Conservation (phyloP, 2,113 vertebrate species). For the Echinops telfairi region DNA sequence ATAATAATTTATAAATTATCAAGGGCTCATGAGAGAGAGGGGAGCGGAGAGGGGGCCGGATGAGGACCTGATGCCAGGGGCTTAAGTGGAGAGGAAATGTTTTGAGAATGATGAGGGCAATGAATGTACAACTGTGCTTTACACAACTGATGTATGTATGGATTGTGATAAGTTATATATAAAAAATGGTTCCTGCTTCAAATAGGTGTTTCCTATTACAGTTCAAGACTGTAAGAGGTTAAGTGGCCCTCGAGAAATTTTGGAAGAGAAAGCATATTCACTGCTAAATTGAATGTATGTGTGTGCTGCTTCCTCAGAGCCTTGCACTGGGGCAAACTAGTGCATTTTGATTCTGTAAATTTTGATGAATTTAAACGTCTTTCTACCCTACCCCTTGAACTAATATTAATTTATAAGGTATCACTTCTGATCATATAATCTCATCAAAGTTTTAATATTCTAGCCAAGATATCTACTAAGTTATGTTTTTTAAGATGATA, state of each 20-base stretch:
- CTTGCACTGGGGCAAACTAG: background rate
- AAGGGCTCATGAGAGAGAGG: too few species aligned
- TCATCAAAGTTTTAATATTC: constrained; percentile 33
- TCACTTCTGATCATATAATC: background rate
- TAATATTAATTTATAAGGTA: constrained; percentile 51
- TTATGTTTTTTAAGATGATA: constrained; percentile 34
- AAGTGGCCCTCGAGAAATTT: constrained; percentile 40
- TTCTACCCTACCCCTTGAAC: constrained; percentile 28
- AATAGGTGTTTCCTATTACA: constrained; percentile 35
- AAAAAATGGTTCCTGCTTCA: constrained; percentile 35
- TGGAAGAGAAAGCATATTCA: constrained; percentile 51
- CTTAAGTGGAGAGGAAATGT: too few species aligned
- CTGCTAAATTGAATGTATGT: constrained; percentile 10
- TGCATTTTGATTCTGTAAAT: constrained; percentile 43
- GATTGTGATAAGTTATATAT: too few species aligned
- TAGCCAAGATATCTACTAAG: background rate
- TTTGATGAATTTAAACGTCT: constrained; percentile 60
- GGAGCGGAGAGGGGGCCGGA: too few species aligned
- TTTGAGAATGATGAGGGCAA: too few species aligned
- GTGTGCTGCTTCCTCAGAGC: constrained; percentile 35
- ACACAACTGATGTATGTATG: too few species aligned
- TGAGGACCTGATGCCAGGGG: too few species aligned
- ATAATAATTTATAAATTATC: too few species aligned
- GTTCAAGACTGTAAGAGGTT: background rate
- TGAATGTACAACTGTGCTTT: too few species aligned